phyloP scores from a whole-genome alignment of 2,797 vertebrate genomes.

The Zalophus californianus region DNA sequence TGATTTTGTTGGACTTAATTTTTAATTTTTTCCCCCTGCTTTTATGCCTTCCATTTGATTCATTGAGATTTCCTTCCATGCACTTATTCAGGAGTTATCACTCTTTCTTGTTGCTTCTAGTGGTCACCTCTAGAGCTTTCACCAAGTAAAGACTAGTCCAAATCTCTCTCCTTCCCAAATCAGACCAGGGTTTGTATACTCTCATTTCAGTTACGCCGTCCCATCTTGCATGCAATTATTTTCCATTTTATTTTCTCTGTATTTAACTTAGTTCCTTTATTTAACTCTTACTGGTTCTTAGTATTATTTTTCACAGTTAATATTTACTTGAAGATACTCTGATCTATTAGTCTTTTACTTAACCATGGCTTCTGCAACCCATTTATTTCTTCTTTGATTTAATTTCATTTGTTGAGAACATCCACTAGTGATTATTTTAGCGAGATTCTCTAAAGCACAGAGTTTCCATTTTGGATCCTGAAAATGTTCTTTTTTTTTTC shows the following conservation, averaged over 20 bases:
- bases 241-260: slow-evolving; percentile 24
- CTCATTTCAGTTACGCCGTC: not conserved
- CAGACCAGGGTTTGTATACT: not conserved
- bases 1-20: not conserved
- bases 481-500: not conserved
- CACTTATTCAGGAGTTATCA: slow-evolving; percentile 24
- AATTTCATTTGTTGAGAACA: slow-evolving; percentile 6
- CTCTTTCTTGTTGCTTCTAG: not conserved
- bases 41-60: not conserved
- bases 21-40: not conserved
- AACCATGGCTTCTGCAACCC: not conserved
- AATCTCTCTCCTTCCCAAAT: not conserved
- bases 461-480: slow-evolving; percentile 15
- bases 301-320: slow-evolving; percentile 3
- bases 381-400: not conserved
- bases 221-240: not conserved
- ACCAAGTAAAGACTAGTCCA: not conserved
- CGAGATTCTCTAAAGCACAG: not conserved
- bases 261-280: not conserved
- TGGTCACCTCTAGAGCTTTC: not conserved
- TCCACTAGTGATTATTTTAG: not conserved
- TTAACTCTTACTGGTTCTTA: not conserved
- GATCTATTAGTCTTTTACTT: not conserved
- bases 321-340: not conserved
- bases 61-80: slow-evolving; percentile 3